Evolutionary conservation across 2,113 vertebrate genomes (phyloP).

Genomic region (Colaptes auratus): DNA sequence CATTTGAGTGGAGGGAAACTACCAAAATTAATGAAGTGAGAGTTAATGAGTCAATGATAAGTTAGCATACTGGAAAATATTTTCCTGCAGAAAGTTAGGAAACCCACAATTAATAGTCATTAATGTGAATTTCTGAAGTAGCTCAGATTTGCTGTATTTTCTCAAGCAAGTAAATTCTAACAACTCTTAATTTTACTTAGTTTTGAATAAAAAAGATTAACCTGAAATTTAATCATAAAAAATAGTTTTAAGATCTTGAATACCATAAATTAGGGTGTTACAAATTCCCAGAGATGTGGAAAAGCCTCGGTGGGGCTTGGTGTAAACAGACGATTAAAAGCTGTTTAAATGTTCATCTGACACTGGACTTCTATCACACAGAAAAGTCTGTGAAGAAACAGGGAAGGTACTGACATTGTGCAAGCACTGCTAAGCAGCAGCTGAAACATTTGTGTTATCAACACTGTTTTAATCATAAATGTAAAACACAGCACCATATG

Average conservation of each 20-base stretch:
- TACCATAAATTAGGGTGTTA: background rate
- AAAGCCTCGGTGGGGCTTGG: background rate
- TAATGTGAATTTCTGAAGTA: background rate
- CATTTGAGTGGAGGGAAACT: background rate
- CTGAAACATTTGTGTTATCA: background rate
- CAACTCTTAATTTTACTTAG: constrained; percentile 17
- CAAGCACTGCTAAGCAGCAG: background rate
- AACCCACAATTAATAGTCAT: constrained; percentile 12
- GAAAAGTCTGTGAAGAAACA: background rate
- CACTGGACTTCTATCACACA: background rate
- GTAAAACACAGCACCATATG: background rate
- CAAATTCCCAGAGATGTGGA: background rate
- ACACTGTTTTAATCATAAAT: background rate
- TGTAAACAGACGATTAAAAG: background rate
- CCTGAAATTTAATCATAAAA: background rate
- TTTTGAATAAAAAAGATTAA: background rate
- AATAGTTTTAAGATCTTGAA: background rate
- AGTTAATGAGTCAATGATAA: background rate
- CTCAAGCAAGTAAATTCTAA: background rate
- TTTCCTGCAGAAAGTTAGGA: constrained; percentile 7
- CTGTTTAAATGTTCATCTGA: background rate
- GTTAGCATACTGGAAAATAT: background rate
- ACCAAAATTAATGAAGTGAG: constrained; percentile 1
- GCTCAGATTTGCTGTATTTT: constrained; percentile 10
- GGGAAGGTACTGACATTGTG: background rate